Conservation (phyloP, 1,140 invertebrate genomes). For the Ceratoteleas bidentatus region DNA sequence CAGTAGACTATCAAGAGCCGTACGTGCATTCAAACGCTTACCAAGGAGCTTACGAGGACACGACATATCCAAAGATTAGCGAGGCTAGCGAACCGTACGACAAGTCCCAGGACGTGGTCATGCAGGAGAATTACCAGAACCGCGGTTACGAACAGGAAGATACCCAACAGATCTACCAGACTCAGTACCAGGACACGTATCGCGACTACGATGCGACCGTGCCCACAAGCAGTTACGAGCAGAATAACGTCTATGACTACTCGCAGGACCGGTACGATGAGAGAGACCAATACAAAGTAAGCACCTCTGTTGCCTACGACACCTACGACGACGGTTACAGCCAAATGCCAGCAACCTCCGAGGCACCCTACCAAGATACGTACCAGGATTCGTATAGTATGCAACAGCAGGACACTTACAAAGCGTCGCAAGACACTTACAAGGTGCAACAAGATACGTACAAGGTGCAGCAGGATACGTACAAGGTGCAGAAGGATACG, state of each 20-base stretch:
- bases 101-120: slow-evolving; percentile 67
- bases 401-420: slow-evolving; percentile 67
- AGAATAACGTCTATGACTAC: slow-evolving; percentile 70
- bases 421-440: no score
- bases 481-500: no score
- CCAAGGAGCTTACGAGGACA: slow-evolving; percentile 79
- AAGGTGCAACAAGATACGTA: no score
- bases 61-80: slow-evolving; percentile 70
- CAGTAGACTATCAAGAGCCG: slow-evolving; percentile 70
- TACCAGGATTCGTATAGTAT: slow-evolving; percentile 65
- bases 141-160: slow-evolving; percentile 72
- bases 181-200: slow-evolving; percentile 70
- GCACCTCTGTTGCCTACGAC: slow-evolving; percentile 68
- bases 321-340: slow-evolving; percentile 62
- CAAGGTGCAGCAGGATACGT: no score
- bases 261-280: slow-evolving; percentile 73
- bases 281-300: slow-evolving; percentile 63
- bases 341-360: slow-evolving; percentile 64
- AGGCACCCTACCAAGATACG: slow-evolving; percentile 53
- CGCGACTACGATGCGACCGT: slow-evolving; percentile 63
- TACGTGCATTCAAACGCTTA: slow-evolving; percentile 75
- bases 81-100: slow-evolving; percentile 70
- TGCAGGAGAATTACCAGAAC: slow-evolving; percentile 72
- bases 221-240: slow-evolving; percentile 69
- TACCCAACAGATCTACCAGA: slow-evolving; percentile 66